A percentile compares a stretch with the other conserved stretches of the same genome.
Evolutionary conservation across 2,797 vertebrate species (phyloP).

Genomic region (Amniataba percoides): DNA sequence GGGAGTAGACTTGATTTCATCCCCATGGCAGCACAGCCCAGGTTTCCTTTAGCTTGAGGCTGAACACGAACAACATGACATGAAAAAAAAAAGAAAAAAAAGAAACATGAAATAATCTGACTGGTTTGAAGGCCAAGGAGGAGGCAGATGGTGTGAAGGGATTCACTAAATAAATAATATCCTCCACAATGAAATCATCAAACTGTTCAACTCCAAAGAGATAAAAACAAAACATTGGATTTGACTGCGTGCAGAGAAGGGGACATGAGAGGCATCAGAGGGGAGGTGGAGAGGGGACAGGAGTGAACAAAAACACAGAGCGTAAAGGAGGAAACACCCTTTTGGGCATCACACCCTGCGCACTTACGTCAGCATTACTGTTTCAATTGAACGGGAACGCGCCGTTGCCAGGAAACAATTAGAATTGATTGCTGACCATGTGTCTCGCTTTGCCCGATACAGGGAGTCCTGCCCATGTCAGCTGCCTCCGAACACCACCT

Average conservation of each 20-base stretch:
- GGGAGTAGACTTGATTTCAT: constrained; percentile 47
- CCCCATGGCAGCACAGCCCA: constrained; percentile 36
- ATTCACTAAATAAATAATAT: constrained; percentile 50
- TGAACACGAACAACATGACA: constrained; percentile 37
- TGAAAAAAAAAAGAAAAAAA: not conserved
- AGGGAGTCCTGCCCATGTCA: constrained; percentile 30
- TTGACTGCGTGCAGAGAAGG: constrained; percentile 11
- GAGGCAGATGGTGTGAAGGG: constrained; percentile 39
- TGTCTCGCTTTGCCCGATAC: constrained; percentile 52
- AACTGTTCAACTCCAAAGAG: constrained; percentile 29
- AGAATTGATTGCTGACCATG: constrained; percentile 62
- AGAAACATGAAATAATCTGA: constrained; percentile 46
- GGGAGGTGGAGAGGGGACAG: not conserved
- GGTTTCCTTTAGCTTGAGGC: constrained; percentile 58
- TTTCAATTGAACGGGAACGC: constrained; percentile 24
- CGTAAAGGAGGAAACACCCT: constrained; percentile 13
- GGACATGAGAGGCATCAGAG: constrained; percentile 2
- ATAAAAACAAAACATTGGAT: constrained; percentile 36
- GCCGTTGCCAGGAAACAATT: constrained; percentile 58
- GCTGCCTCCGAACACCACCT: constrained; percentile 28
- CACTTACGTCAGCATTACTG: constrained; percentile 4
- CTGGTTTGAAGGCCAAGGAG: constrained; percentile 44
- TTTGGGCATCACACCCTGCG: constrained; percentile 5
- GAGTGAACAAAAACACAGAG: not conserved
- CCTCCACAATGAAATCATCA: constrained; percentile 42